These are phyloP conservation scores for Cossypha niveicapilla DNA, from an alignment of 2,797 vertebrate genomes.

Conservation along the genomic window DNA sequence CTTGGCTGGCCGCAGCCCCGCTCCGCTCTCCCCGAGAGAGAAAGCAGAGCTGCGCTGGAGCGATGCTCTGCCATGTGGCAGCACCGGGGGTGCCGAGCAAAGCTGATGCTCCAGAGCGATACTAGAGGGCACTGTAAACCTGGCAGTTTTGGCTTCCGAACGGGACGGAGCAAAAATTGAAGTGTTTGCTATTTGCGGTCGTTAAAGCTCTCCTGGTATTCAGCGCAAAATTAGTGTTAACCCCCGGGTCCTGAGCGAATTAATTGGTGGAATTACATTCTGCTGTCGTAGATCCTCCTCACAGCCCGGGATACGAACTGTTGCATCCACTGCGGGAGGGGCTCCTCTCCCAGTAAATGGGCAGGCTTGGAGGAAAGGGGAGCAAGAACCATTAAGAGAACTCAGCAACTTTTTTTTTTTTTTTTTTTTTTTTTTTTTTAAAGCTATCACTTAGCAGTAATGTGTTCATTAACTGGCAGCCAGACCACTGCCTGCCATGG, in stretches of 20 bases:
- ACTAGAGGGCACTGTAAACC: slow-evolving; percentile 69
- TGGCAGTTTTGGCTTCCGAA: slow-evolving; percentile 33
- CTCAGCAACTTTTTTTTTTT: neutral
- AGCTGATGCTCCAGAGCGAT: slow-evolving; percentile 39
- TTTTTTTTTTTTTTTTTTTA: neutral
- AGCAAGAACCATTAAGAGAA: neutral
- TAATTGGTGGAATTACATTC: slow-evolving; percentile 20
- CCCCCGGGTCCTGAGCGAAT: slow-evolving; percentile 20
- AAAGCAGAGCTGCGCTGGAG: neutral
- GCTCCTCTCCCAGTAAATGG: neutral
- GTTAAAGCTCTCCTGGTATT: slow-evolving; percentile 26
- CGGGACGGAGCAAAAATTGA: neutral
- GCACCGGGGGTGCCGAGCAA: neutral
- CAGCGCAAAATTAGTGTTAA: neutral
- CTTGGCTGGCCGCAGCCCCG: neutral
- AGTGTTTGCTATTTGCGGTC: slow-evolving; percentile 14
- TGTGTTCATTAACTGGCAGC: slow-evolving; percentile 36
- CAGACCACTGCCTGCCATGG: neutral
- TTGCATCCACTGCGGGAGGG: neutral
- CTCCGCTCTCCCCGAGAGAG: neutral
- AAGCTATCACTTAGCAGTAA: slow-evolving; percentile 38
- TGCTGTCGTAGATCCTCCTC: neutral
- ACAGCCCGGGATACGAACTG: neutral
- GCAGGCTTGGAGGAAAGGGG: neutral
- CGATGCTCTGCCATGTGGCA: neutral